A percentile compares a stretch with the other conserved stretches of the same genome.
Evolutionary conservation across 64 coral and sea anemone species (phyloP).

Genomic region (Pachyseris speciosa): DNA sequence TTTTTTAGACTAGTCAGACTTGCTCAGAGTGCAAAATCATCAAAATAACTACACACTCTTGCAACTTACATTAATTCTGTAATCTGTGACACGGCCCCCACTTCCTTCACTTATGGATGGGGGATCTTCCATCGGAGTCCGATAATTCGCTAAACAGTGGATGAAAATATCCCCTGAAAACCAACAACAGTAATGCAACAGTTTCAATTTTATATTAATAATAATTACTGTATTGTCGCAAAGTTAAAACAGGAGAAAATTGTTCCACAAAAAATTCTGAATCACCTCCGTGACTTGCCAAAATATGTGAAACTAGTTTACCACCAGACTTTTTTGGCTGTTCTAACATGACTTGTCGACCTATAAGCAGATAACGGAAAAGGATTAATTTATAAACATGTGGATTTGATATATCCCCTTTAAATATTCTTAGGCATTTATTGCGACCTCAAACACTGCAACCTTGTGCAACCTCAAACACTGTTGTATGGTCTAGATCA

Average conservation of each 20-base stretch:
- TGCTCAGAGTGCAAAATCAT: background rate
- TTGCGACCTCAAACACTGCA: too few species aligned
- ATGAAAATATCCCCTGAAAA: constrained; percentile 91
- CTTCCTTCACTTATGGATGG: constrained; percentile 97
- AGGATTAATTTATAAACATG: background rate
- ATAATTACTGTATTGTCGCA: too few species aligned
- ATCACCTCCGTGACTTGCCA: constrained; percentile 95
- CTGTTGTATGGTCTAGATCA: too few species aligned
- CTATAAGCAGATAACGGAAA: constrained; percentile 29
- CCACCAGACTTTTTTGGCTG: constrained; percentile 95
- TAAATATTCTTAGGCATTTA: too few species aligned
- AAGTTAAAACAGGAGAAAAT: background rate
- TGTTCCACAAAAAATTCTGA: background rate
- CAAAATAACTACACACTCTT: background rate
- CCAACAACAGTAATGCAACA: background rate
- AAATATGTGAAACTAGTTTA: constrained; percentile 88
- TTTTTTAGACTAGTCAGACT: background rate
- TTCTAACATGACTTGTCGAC: constrained; percentile 94
- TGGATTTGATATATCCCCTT: too few species aligned
- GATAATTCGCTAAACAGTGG: constrained; percentile 90
- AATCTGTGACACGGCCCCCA: constrained; percentile 95
- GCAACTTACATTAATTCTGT: constrained; percentile 97
- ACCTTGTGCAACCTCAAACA: too few species aligned
- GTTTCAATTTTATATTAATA: too few species aligned
- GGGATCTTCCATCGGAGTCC: constrained; percentile 94